A percentile compares a stretch with the other conserved stretches of the same genome.
These are phyloP conservation scores for Gorsachius magnificus DNA, from an alignment of 2,797 vertebrate species.

Conservation along the genomic window DNA sequence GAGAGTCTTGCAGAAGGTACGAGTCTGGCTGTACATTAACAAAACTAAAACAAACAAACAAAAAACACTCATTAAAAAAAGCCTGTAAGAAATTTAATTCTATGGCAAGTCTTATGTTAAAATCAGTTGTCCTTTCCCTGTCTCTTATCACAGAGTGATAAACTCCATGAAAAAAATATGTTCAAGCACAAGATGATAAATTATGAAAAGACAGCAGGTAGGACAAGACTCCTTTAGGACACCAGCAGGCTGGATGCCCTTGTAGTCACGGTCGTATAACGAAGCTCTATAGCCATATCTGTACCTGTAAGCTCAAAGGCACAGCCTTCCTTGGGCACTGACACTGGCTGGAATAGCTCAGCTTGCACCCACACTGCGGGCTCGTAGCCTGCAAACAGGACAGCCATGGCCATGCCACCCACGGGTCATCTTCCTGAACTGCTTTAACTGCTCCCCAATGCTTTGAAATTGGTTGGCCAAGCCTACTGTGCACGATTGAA, in stretches of 20 bases:
- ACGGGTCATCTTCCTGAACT: not conserved
- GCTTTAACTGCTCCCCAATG: not conserved
- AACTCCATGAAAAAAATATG: not conserved
- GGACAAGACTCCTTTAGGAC: not conserved
- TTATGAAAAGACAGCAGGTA: not conserved
- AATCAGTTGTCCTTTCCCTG: not conserved
- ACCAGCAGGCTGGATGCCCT: not conserved
- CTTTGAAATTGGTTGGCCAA: not conserved
- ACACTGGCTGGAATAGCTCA: fast-evolving
- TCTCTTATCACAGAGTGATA: fast-evolving
- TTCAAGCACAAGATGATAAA: not conserved
- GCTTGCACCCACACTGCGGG: fast-evolving
- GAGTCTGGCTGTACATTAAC: not conserved
- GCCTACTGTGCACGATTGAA: not conserved
- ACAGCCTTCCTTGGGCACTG: not conserved
- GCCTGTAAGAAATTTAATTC: not conserved
- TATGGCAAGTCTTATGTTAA: not conserved
- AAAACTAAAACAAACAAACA: not conserved
- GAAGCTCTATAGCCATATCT: not conserved
- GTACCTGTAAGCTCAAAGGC: not conserved
- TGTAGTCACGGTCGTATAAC: fast-evolving
- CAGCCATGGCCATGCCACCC: fast-evolving
- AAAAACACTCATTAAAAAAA: not conserved
- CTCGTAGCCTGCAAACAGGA: not conserved
- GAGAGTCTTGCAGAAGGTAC: not conserved